Conservation (phyloP, 1,140 invertebrate species). For the Diabrotica virgifera region DNA sequence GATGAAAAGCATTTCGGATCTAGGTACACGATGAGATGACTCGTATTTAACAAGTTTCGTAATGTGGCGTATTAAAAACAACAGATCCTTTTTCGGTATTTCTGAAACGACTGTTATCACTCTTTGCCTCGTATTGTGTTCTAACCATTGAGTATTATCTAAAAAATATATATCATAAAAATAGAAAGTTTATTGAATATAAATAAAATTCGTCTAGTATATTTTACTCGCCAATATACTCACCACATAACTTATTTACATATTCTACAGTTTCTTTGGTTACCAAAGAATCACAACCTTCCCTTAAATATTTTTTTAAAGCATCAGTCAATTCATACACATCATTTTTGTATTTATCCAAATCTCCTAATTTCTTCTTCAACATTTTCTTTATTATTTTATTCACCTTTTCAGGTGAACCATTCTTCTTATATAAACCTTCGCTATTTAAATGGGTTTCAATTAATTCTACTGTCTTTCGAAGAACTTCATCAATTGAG, state of each 20-base stretch:
- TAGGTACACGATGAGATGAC: constrained; percentile 12
- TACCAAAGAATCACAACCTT: constrained; percentile 75
- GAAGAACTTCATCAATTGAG: constrained; percentile 28
- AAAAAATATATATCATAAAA: constrained; percentile 1
- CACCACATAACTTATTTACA: constrained; percentile 46
- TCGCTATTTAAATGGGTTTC: constrained; percentile 26
- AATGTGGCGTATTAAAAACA: constrained; percentile 91
- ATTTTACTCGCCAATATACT: too few species aligned
- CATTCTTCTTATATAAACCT: constrained; percentile 33
- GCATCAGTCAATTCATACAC: constrained; percentile 32
- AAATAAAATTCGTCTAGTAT: neutral
- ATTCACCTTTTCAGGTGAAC: constrained; percentile 31
- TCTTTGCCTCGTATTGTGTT: constrained; percentile 18
- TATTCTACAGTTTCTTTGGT: constrained; percentile 72
- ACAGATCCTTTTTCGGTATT: constrained; percentile 56
- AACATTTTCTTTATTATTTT: constrained; percentile 36
- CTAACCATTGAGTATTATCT: constrained; percentile 26
- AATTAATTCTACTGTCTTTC: constrained; percentile 31
- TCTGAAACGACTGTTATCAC: constrained; percentile 23
- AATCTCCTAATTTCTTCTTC: constrained; percentile 32
- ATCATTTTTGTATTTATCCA: constrained; percentile 34
- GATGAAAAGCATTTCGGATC: constrained; percentile 21
- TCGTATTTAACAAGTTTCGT: constrained; percentile 78
- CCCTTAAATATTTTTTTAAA: constrained; percentile 34
- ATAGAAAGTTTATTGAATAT: neutral